Evolutionary conservation across 2,888 invertebrate species (phyloP).

Genomic region (Cryptus viduatorius): DNA sequence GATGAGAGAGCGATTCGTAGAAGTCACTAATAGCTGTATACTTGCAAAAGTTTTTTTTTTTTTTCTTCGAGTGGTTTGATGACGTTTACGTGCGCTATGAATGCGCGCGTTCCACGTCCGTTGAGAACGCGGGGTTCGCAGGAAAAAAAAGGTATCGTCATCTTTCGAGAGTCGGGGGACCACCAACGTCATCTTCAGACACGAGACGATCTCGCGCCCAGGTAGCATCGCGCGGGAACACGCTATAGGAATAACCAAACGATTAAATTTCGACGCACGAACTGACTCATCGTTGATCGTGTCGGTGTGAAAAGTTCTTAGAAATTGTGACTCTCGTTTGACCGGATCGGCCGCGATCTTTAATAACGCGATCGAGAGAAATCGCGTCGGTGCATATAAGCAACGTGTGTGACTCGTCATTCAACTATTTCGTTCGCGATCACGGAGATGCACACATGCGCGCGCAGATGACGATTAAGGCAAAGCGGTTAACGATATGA

Average conservation of each 20-base stretch:
- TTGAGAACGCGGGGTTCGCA: not conserved
- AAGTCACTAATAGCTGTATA: conserved; percentile 18
- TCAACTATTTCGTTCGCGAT: not conserved
- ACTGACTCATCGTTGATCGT: conserved; percentile 50
- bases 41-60: conserved; percentile 6
- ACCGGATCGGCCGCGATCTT: not conserved
- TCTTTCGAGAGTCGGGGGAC: conserved; percentile 14
- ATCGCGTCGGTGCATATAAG: not conserved
- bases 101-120: conserved; percentile 39
- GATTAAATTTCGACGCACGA: conserved; percentile 55
- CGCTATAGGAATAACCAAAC: conserved; percentile 33
- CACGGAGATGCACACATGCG: not conserved
- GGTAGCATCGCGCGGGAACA: conserved; percentile 34
- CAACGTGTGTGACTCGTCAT: conserved; percentile 18
- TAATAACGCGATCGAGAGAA: conserved; percentile 2
- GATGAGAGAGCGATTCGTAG: conserved; percentile 30
- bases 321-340: conserved; percentile 25
- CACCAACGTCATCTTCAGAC: conserved; percentile 55
- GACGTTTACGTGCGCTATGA: conserved; percentile 38
- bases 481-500: not conserved
- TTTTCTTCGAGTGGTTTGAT: not conserved
- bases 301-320: conserved; percentile 33
- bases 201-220: conserved; percentile 40
- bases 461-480: conserved; percentile 7
- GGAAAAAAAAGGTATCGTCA: conserved; percentile 29